A percentile compares a stretch with the other conserved stretches of the same genome.
Conservation (phyloP, 2,797 vertebrate genomes). For the Sciaenops ocellatus region DNA sequence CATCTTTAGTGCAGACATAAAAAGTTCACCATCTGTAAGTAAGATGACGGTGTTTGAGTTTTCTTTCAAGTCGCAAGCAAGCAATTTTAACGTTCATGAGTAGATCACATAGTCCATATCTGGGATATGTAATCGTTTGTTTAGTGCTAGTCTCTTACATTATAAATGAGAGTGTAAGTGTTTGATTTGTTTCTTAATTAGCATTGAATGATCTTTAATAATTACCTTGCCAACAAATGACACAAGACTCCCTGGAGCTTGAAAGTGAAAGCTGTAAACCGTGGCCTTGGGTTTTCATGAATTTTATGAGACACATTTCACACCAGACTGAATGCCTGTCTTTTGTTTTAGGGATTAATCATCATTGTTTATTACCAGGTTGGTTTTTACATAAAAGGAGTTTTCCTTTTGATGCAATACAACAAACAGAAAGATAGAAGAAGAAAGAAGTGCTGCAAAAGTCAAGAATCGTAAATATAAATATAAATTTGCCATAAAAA, state of each 20-base stretch:
- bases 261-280: not conserved
- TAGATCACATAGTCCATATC: constrained; percentile 11
- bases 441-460: no score
- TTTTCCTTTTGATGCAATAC: not conserved
- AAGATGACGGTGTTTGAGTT: constrained; percentile 1
- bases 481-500: not conserved
- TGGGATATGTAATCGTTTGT: constrained; percentile 4
- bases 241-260: no score
- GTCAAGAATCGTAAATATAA: not conserved
- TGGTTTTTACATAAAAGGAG: no score
- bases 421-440: no score
- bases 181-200: not conserved
- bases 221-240: not conserved
- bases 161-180: not conserved
- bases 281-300: not conserved
- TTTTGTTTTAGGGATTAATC: no score
- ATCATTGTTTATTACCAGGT: no score
- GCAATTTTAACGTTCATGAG: not conserved
- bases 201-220: not conserved
- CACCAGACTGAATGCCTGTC: not conserved
- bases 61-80: not conserved
- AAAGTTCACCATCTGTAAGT: constrained; percentile 37
- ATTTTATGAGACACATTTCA: not conserved
- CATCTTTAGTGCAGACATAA: constrained; percentile 16
- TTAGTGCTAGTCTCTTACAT: not conserved